Conservation (phyloP, 2,113 vertebrate genomes). For the Blennius ocellaris region DNA sequence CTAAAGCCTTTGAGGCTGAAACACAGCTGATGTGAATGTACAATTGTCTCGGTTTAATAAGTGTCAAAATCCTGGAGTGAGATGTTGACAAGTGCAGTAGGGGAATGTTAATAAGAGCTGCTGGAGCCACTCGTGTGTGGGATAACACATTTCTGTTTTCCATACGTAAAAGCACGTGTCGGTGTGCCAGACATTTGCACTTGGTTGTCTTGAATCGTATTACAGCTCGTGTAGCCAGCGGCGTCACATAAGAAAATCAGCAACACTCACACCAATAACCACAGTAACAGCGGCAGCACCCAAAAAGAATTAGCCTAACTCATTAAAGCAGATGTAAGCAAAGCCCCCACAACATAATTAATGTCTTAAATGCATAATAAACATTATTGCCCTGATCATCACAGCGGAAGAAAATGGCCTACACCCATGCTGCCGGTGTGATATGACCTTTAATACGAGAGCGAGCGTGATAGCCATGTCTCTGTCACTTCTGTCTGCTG, state of each 20-base stretch:
- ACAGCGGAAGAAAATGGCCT: slow-evolving; percentile 32
- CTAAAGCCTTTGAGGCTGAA: background rate
- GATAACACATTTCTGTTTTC: background rate
- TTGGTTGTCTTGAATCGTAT: slow-evolving; percentile 28
- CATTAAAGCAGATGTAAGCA: slow-evolving; percentile 58
- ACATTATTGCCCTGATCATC: slow-evolving; percentile 44
- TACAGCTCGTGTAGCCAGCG: slow-evolving; percentile 36
- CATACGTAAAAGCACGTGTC: background rate
- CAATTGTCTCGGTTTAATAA: slow-evolving; percentile 35
- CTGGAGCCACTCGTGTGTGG: slow-evolving; percentile 12
- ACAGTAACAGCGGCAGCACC: slow-evolving; percentile 28
- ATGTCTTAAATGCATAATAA: slow-evolving; percentile 52
- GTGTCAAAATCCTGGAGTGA: slow-evolving; percentile 25
- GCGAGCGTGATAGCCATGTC: slow-evolving; percentile 1
- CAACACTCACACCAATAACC: slow-evolving; percentile 37
- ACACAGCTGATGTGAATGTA: slow-evolving; percentile 34
- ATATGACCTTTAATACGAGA: slow-evolving; percentile 61
- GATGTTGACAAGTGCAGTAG: background rate
- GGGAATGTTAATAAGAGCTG: slow-evolving; percentile 30
- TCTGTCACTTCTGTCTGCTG: slow-evolving; percentile 41
- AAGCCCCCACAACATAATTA: slow-evolving; percentile 46
- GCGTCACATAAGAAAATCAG: slow-evolving; percentile 46
- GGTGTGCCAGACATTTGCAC: slow-evolving; percentile 14
- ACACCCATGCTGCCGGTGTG: slow-evolving; percentile 48
- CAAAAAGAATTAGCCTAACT: slow-evolving; percentile 42